A percentile compares a stretch with the other conserved stretches of the same genome.
Conservation (phyloP, 2,888 invertebrate genomes). For the Polietes domitor region DNA sequence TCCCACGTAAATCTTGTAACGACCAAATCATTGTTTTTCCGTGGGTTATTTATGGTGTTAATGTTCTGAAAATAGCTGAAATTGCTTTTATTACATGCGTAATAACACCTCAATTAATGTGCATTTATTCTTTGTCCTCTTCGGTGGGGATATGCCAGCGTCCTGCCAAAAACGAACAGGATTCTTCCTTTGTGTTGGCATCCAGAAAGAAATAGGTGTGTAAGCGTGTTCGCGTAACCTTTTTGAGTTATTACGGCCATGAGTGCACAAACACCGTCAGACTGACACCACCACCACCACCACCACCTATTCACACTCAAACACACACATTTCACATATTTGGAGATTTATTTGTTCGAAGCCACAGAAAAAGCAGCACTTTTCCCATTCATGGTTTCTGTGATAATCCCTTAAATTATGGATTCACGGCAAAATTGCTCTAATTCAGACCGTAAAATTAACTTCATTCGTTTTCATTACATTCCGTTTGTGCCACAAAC, state of each 20-base stretch:
- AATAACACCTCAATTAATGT: conserved; percentile 76
- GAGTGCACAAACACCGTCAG: conserved; percentile 13
- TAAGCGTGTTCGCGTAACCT: conserved; percentile 15
- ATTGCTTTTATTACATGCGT: conserved; percentile 78
- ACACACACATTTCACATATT: background rate
- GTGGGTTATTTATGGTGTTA: conserved; percentile 75
- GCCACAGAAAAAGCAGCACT: background rate
- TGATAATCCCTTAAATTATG: conserved; percentile 55
- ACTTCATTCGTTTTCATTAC: conserved; percentile 32
- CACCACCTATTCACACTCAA: background rate
- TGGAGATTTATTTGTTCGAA: conserved; percentile 43
- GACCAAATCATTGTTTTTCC: conserved; percentile 3
- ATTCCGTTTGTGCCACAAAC: background rate
- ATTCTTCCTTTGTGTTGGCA: background rate
- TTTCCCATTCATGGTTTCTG: conserved; percentile 6
- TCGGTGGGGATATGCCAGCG: background rate
- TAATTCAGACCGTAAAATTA: conserved; percentile 48
- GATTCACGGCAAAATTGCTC: conserved; percentile 29
- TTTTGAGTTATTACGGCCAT: conserved; percentile 57
- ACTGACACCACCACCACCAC: background rate
- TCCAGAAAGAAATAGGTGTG: background rate
- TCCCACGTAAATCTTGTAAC: background rate
- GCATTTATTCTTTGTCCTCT: conserved; percentile 54
- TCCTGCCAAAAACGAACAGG: background rate
- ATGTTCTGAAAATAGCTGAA: conserved; percentile 76